These are phyloP conservation scores for Neopipo cinnamomea DNA, from an alignment of 2,113 vertebrate genomes.

Conservation along the genomic window DNA sequence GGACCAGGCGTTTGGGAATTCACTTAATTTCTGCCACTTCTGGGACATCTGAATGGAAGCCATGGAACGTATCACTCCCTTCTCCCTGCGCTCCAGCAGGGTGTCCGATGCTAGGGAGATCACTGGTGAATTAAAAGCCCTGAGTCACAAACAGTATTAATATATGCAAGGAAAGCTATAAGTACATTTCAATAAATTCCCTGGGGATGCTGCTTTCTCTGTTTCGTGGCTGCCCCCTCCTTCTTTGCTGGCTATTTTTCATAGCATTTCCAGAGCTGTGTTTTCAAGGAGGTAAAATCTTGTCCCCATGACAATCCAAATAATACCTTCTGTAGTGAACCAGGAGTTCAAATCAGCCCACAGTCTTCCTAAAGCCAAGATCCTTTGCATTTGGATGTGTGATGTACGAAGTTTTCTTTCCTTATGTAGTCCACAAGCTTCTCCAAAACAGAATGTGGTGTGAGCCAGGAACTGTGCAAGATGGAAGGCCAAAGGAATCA, in stretches of 20 bases:
- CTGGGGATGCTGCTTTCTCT: background rate
- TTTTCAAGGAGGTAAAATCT: background rate
- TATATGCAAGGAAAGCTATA: background rate
- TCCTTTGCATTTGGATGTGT: background rate
- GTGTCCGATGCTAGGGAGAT: background rate
- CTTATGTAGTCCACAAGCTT: background rate
- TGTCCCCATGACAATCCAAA: background rate
- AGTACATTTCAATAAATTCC: background rate
- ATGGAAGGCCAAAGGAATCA: background rate
- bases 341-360: background rate
- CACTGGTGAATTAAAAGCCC: background rate
- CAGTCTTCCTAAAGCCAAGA: background rate
- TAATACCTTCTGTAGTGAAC: background rate
- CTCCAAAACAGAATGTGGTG: background rate
- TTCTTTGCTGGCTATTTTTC: background rate
- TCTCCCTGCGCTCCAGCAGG: background rate
- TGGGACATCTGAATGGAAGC: background rate
- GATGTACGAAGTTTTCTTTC: background rate
- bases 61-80: fast-evolving
- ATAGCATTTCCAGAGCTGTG: background rate
- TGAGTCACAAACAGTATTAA: background rate
- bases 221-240: background rate
- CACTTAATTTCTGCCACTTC: background rate
- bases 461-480: background rate
- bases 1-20: background rate